A percentile compares a stretch with the other conserved stretches of the same genome.
Evolutionary conservation across 1,140 invertebrate species (phyloP).

Genomic region (Caenorhabditis latens): DNA sequence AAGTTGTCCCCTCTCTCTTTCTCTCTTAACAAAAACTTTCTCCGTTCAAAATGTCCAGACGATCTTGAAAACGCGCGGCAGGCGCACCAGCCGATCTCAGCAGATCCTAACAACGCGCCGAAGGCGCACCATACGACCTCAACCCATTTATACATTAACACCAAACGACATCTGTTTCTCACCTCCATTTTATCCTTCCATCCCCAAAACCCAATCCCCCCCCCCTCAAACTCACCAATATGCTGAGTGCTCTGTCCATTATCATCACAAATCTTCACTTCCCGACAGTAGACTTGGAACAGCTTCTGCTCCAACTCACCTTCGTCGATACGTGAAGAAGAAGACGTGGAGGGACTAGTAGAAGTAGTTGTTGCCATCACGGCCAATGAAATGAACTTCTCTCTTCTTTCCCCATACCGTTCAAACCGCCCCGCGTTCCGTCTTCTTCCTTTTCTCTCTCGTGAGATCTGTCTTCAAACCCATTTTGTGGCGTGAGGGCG

Average conservation of each 20-base stretch:
- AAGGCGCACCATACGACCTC: too few species aligned
- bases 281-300: not conserved
- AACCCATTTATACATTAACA: too few species aligned
- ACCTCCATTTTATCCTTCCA: too few species aligned
- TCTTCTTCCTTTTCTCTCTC: not conserved
- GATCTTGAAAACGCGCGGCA: too few species aligned
- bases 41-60: too few species aligned
- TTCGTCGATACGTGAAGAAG: not conserved
- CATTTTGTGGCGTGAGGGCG: not conserved
- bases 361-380: not conserved
- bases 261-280: slow-evolving; percentile 27
- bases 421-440: not conserved
- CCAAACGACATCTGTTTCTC: not conserved
- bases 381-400: not conserved
- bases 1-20: too few species aligned
- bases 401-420: not conserved
- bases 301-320: slow-evolving; percentile 1
- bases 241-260: slow-evolving; percentile 41
- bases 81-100: too few species aligned
- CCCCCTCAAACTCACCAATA: slow-evolving; percentile 1
- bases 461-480: not conserved
- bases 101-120: too few species aligned
- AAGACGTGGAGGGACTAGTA: not conserved
- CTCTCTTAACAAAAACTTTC: too few species aligned
- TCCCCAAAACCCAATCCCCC: too few species aligned